Base-by-base conservation (phyloP, 37 sponge, comb jelly and placozoan genomes). In the Chondrilla cf. caribensis region DNA sequence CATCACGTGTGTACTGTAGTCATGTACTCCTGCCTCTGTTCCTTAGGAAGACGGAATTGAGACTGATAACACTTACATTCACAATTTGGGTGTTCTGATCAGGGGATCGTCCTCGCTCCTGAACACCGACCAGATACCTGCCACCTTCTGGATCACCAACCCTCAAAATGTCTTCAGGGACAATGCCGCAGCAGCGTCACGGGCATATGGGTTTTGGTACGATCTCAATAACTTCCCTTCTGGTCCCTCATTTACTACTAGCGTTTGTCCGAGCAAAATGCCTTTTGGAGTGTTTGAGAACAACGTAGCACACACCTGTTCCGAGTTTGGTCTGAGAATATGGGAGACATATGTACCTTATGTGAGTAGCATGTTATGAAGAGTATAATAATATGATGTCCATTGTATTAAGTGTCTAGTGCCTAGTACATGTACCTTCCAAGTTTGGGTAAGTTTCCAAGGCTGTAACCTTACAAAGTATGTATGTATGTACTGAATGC, bases 141-240 rank as follows among this genome's bases (percentile, higher is more conserved):
- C 95, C 55, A 84, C 85, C 54, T 95, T 95, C 83, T 95, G 95
- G 95, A 92, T 92, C 62, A 92, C 92, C 17, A 91, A 95, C 58
- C 95, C 95, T 18, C 81, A 89, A 15, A 95, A 95, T 75, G 87
- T 78, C 38, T 92, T 92, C 73, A 84, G 83, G 54, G 90, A 83
- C 39, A 95, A 95, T 81, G 91, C 95, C 21, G 95, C 95, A 44
- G 95, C 79, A 67, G 95, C 86, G 2, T 91, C 92, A 1, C 70
- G 92, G 58, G 92, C 87, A 4, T 95, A 92, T 85, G 95, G 95
- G 0, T 95, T 89, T 79, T 95, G 95, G 95, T 94, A 91, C 80
- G 95, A 94, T 75, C 68, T 94, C 42, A 87, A 94, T 58, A 64
- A 81, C 42, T n/a, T 62, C 71, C 92, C 95, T 18, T 82, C 88